Evolutionary conservation across 2,113 vertebrate genomes (phyloP).

Genomic region (Gnathonemus longibarbis): DNA sequence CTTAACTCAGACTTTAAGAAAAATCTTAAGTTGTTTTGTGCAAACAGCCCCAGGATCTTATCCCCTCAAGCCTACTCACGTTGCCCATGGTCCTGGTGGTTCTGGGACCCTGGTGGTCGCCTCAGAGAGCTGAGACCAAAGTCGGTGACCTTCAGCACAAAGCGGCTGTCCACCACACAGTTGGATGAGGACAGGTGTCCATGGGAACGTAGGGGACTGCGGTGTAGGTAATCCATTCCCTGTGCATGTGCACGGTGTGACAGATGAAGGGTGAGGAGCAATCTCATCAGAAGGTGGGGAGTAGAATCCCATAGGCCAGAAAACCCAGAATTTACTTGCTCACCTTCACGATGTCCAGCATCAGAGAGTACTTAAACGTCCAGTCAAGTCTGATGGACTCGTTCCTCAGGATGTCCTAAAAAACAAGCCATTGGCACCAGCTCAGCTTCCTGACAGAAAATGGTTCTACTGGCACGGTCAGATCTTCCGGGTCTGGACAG

Average conservation of each 20-base stretch:
- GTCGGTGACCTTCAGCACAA: constrained; percentile 44
- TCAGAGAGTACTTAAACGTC: constrained; percentile 41
- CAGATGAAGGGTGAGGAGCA: background rate
- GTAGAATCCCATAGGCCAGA: background rate
- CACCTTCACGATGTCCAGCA: constrained; percentile 44
- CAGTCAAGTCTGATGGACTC: constrained; percentile 39
- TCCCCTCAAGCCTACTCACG: background rate
- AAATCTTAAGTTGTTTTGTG: background rate
- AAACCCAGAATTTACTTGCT: background rate
- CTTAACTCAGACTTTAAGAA: background rate
- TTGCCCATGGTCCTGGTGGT: background rate
- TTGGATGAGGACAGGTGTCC: constrained; percentile 39
- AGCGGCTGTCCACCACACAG: constrained; percentile 45
- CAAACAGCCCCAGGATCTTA: background rate
- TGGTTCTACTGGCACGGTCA: background rate
- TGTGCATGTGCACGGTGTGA: background rate
- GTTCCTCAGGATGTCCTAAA: constrained; percentile 41
- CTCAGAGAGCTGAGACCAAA: constrained; percentile 34
- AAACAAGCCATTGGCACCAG: background rate
- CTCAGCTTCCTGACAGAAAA: background rate
- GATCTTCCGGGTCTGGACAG: background rate
- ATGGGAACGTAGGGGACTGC: background rate
- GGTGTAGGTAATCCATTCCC: background rate
- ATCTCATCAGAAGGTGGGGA: background rate
- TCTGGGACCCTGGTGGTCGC: background rate